Evolutionary conservation across 2,888 invertebrate species (phyloP), one percentile per base, ranked within the genome.

Genomic region (Sarcophaga rosellei): DNA sequence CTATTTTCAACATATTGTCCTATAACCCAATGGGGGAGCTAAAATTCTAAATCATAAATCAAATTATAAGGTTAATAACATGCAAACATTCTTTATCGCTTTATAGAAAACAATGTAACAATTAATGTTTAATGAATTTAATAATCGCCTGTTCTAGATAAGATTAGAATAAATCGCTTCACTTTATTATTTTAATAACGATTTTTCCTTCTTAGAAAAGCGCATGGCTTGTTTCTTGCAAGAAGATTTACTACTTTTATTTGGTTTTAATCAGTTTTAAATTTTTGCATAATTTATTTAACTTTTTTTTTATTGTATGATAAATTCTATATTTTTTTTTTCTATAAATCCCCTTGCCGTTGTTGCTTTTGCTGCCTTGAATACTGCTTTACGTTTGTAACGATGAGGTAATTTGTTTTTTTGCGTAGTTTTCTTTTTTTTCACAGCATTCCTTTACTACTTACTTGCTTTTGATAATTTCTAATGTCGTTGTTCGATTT

Each of bases 1-100:
- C 92, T 70, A 92, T 90, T 89, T 92, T 92, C 4, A 92, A 88
- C 92, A 92, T 92, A 47, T 77, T 87, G 12, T 45, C 21, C 15
- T n/a, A 20, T 23, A 47, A 4, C 0, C 35, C 66, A 47, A 21
- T 45, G 15, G 23, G 23, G 15, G 17, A 15, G 20, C 23, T 44
- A 17, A n/a, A 25, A 74, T 4, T 21, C 15, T n/a, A n/a, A n/a
- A n/a, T n/a, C n/a, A 3, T 23, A 17, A 59, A 21, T 15, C 45
- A 61, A 25, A 69, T 20, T 74, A 35, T 53, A 61, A 69, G 65
- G 65, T 79, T 63, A 79, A 66, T 61, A 66, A 79, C 59, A 44
- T 70, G 62, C 5, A 44, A 2, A n/a, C 15, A 35, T 66, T 44
- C 44, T 3, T 35, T 66, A n/a, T 21, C 8, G 35, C 35, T 53